Percentiles rank a stretch among this genome's conserved stretches.
These are phyloP conservation scores for Anguilla marmorata DNA, from an alignment of 2,797 vertebrate species.

Conservation along the genomic window DNA sequence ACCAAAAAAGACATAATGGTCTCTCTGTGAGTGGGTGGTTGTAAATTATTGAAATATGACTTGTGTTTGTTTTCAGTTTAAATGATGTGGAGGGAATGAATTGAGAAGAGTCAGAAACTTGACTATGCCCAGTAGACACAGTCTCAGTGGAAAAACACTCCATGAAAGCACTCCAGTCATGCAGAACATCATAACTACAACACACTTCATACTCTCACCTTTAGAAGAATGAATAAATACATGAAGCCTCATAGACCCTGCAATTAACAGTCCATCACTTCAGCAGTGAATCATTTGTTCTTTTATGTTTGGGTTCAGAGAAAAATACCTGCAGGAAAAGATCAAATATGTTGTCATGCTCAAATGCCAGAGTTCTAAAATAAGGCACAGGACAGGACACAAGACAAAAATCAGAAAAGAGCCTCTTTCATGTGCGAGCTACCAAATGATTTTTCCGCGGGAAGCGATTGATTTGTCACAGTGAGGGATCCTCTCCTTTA, in stretches of 20 bases:
- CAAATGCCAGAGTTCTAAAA: not conserved
- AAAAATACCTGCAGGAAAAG: not conserved
- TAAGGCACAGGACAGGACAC: not conserved
- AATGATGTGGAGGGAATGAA: not conserved
- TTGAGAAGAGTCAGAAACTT: not conserved
- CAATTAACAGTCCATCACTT: constrained; percentile 15
- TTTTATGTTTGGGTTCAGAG: constrained; percentile 15
- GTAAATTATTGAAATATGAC: not conserved
- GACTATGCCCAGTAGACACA: not conserved
- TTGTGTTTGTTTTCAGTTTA: not conserved
- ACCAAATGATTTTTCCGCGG: not conserved
- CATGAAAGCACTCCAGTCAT: not conserved
- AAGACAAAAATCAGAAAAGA: not conserved
- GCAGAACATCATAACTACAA: not conserved
- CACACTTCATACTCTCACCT: not conserved
- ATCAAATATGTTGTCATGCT: not conserved
- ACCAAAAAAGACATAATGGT: not conserved
- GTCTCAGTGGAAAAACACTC: not conserved
- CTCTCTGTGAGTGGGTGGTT: not conserved
- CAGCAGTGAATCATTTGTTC: not conserved
- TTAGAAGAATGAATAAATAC: constrained; percentile 14
- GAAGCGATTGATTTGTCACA: not conserved
- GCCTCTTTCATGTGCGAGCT: not conserved
- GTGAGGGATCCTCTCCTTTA: not conserved
- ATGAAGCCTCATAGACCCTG: constrained; percentile 21